Evolutionary conservation across 2,888 invertebrate genomes (phyloP).

Genomic region (Chirona hameri): DNA sequence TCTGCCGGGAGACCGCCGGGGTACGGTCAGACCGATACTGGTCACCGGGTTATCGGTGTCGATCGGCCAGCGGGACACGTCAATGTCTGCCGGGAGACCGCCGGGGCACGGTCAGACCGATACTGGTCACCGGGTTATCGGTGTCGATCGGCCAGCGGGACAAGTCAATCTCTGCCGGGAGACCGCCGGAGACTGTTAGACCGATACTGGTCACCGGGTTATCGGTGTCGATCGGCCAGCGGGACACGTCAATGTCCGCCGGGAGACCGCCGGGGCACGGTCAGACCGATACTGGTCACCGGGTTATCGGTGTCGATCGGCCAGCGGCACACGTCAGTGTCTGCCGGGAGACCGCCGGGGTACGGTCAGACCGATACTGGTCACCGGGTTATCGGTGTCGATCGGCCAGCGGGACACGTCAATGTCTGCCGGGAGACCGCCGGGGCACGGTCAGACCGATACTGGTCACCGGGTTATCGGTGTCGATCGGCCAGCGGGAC

Average conservation of each 20-base stretch:
- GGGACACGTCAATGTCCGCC: slow-evolving; percentile 8
- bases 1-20: background rate
- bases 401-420: slow-evolving; percentile 26
- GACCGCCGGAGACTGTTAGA: background rate
- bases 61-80: slow-evolving; percentile 24
- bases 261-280: background rate
- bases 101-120: background rate
- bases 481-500: slow-evolving; percentile 13
- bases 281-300: background rate
- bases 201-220: background rate
- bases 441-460: background rate
- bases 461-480: background rate
- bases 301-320: background rate
- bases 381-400: background rate
- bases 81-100: slow-evolving; percentile 2
- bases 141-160: slow-evolving; percentile 12
- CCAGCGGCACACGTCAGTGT: slow-evolving; percentile 22
- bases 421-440: background rate
- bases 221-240: slow-evolving; percentile 24
- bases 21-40: background rate
- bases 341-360: background rate
- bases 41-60: background rate
- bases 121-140: background rate
- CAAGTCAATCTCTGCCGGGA: slow-evolving; percentile 5
- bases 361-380: background rate